Conservation (phyloP, 64 coral and sea anemone species). For the Pachyseris speciosa region DNA sequence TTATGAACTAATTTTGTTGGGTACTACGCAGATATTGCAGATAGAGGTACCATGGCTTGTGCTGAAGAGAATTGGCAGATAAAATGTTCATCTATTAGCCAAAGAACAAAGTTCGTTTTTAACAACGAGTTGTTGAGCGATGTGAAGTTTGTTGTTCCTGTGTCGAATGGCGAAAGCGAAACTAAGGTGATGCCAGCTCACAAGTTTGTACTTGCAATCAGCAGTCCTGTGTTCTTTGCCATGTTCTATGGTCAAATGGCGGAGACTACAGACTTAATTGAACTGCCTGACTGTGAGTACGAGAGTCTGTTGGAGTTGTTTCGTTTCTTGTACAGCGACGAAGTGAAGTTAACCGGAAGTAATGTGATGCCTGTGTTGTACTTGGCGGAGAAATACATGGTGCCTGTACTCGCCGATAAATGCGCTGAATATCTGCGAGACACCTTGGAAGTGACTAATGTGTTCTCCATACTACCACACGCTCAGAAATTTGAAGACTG, state of each 20-base stretch:
- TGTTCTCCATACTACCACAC: background rate
- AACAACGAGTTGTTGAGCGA: constrained; percentile 20
- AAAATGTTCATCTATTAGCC: background rate
- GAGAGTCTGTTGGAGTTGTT: constrained; percentile 29
- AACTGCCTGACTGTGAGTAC: constrained; percentile 5
- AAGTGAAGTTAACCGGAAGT: background rate
- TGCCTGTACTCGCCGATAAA: constrained; percentile 5
- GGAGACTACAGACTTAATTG: background rate
- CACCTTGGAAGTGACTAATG: background rate
- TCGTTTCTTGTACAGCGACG: constrained; percentile 1
- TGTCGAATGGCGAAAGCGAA: background rate
- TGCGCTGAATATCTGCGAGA: background rate
- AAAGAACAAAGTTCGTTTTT: constrained; percentile 14
- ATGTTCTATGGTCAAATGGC: constrained; percentile 20
- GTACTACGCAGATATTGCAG: background rate
- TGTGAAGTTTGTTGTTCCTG: constrained; percentile 26
- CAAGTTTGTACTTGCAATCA: constrained; percentile 13
- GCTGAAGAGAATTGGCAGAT: constrained; percentile 18
- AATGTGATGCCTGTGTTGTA: constrained; percentile 17
- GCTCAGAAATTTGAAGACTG: constrained; percentile 18
- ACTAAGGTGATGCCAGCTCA: constrained; percentile 20
- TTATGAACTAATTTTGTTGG: too few species aligned
- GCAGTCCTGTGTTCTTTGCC: constrained; percentile 18
- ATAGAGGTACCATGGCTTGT: too few species aligned
- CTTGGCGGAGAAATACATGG: constrained; percentile 15